phyloP scores from a whole-genome alignment of 2,888 invertebrate species.

The Ormyrus labotus region DNA sequence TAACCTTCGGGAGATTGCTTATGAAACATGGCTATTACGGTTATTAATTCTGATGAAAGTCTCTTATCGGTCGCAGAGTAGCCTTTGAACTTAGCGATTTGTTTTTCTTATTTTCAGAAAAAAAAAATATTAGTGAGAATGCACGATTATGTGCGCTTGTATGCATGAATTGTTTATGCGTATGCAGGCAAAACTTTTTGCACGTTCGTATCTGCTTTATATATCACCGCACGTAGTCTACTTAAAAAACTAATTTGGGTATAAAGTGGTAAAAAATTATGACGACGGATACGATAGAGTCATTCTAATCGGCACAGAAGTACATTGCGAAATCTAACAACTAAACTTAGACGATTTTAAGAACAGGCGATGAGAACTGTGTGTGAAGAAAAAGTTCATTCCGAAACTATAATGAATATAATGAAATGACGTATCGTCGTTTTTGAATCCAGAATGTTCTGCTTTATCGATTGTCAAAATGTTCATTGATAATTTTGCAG shows the following conservation, averaged over 20 bases:
- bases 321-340: constrained; percentile 39
- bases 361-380: constrained; percentile 19
- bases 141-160: constrained; percentile 7
- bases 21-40: constrained; percentile 53
- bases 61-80: constrained; percentile 35
- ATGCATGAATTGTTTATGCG: constrained; percentile 22
- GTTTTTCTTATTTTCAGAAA: constrained; percentile 56
- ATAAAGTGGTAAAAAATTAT: constrained; percentile 52
- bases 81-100: constrained; percentile 49
- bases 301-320: constrained; percentile 35
- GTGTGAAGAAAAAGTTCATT: constrained; percentile 13
- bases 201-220: constrained; percentile 22
- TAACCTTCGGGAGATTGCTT: constrained; percentile 53
- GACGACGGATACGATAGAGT: constrained; percentile 31
- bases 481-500: constrained; percentile 18
- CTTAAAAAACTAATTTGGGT: constrained; percentile 47
- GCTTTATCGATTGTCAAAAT: constrained; percentile 26
- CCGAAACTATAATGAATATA: constrained; percentile 6
- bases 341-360: constrained; percentile 30
- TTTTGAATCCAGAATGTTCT: constrained; percentile 23
- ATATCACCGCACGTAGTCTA: constrained; percentile 36
- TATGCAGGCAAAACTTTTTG: constrained; percentile 19
- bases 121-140: constrained; percentile 13
- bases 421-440: constrained; percentile 16
- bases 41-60: constrained; percentile 48